Base-by-base conservation (phyloP, 2,888 invertebrate species). In the Cheilosia vulpina region DNA sequence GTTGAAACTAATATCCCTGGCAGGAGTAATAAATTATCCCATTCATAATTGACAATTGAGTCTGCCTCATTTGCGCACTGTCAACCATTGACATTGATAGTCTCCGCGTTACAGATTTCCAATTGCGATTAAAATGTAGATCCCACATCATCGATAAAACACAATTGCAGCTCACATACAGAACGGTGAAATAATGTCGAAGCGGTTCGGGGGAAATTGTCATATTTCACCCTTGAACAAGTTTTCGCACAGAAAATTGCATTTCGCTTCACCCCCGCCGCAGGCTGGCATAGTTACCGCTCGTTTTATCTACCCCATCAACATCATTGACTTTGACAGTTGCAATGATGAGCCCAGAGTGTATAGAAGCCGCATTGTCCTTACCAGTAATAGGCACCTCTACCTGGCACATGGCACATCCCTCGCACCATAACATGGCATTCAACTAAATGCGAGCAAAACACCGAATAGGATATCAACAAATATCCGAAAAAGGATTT, bases 401-500 rank as follows among this genome's bases (percentile, higher is more conserved):
- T 21, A 4, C 17, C 31, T 34, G 21, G 2, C n/a, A 55, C 15
- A 62, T 55, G 21, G 4, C n/a, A 55, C 17, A 62, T 62, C 38
- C 41, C 27, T 17, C 66, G 17, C 58, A 21, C 52, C 0, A 45
- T 27, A 43, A 73, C 78, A 50, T 68, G 50, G 63, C 72, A 65
- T 63, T 65, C 58, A 53, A 65, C 75, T 65, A 69, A 84, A 84
- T 80, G 50, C 68, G 66, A 79, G 65, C 50, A 75, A 75, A 84
- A 84, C 84, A 71, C 80, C 71, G 72, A 85, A 85, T 81, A 76
- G 81, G 81, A 81, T 85, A 85, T 85, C 85, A 85, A 81, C 85
- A 85, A 85, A 85, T 81, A 72, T 72, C 72, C 68, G 62, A 85
- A 84, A 85, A 85, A 85, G 85, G 85, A 85, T 85, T 85, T 85